Evolutionary conservation across 2,797 vertebrate species (phyloP), one percentile per base, ranked within the genome.

Genomic region (Cryptoblepharus egeriae): DNA sequence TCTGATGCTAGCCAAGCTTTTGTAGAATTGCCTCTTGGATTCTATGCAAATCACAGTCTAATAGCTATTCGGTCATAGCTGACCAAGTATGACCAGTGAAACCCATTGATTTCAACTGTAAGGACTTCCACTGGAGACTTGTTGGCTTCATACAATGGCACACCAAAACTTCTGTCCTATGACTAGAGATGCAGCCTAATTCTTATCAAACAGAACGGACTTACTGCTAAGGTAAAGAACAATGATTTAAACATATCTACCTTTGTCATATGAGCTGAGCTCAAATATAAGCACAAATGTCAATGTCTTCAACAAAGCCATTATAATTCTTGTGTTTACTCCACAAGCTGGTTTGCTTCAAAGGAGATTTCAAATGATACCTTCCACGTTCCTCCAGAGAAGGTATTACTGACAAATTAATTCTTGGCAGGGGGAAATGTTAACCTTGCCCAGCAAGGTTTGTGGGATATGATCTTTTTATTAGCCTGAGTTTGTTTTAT

Each of bases 351-450:
- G 24, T 76, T 72, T 65, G 32, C 13, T 63, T 81, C 13, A 64
- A 1, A 32, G 39, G 80, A 79, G 71, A 42, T 85, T 88, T 86
- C 73, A 75, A 75, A 88, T 83, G 72, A 18, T 22, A n/a, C 64
- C 52, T 57, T 26, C 35, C 10, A 61, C 42, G 3, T 58, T 35
- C 39, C 49, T 58, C 24, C 49, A 13, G 69, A 73, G n/a, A 52
- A 35, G 28, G 24, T 32, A 67, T 30, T 20, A 45, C 3, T 42
- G 37, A 22, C 73, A 11, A 74, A 74, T 45, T 73, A 65, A 39
- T 52, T 70, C 74, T 55, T 39, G 35, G 45, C 5, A 75, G 63
- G 88, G 73, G 16, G 79, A 45, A 39, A 80, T 65, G 75, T 83
- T 42, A 35, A 88, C 81, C 0, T 86, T 86, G 5, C 57, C 72